Percentiles rank a stretch among this genome's conserved stretches.
Evolutionary conservation across 2,888 invertebrate genomes (phyloP).

Genomic region (Drosophila falleni): DNA sequence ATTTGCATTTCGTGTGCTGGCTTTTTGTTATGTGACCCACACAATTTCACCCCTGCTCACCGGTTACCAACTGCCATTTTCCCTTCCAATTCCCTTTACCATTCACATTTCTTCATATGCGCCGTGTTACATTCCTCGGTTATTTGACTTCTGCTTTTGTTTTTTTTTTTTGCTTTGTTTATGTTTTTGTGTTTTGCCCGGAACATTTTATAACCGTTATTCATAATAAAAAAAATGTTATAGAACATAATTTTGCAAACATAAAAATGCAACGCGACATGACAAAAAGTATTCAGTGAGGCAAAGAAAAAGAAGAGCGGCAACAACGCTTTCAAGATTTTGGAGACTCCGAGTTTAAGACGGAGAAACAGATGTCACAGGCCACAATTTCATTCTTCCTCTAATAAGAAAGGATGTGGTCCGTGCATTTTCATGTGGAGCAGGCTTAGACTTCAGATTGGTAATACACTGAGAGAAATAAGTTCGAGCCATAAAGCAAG

Average conservation of each 20-base stretch:
- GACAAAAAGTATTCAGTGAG: conserved; percentile 28
- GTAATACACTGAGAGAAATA: not conserved
- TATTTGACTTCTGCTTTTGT: conserved; percentile 66
- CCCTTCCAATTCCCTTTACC: not conserved
- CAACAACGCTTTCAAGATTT: conserved; percentile 5
- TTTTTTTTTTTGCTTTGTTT: conserved; percentile 38
- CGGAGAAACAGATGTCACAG: conserved; percentile 39
- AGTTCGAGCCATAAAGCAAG: too few relatives aligned
- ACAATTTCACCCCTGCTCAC: not conserved
- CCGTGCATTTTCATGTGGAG: conserved; percentile 27
- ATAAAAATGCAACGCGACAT: conserved; percentile 79
- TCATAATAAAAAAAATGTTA: conserved; percentile 80
- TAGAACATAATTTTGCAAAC: conserved; percentile 83
- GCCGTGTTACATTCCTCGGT: conserved; percentile 36
- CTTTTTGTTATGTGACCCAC: conserved; percentile 59
- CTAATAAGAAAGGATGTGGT: conserved; percentile 66
- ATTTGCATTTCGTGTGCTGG: conserved; percentile 83
- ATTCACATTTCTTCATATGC: conserved; percentile 26
- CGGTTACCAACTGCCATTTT: not conserved
- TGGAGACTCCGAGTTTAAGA: conserved; percentile 3
- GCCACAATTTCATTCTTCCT: conserved; percentile 72
- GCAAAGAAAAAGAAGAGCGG: conserved; percentile 9
- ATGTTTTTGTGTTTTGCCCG: conserved; percentile 63
- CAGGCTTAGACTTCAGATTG: conserved; percentile 12
- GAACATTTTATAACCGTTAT: conserved; percentile 79